These are phyloP conservation scores for Ophioninae sp. DNA, from an alignment of 2,888 invertebrate species.

Conservation along the genomic window DNA sequence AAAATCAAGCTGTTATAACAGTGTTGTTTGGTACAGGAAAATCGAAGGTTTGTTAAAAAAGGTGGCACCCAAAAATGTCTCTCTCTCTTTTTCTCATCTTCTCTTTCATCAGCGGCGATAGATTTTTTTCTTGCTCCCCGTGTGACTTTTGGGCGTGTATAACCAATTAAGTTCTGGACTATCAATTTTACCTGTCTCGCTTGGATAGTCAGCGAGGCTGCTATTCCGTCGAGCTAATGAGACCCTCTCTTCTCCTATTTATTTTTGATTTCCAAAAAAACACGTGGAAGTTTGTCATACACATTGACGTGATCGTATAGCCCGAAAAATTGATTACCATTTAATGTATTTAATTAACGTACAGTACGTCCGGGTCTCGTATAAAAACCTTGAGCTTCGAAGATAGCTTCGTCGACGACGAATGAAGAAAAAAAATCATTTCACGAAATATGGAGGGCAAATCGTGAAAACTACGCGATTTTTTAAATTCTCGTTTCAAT, in stretches of 20 bases:
- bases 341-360: constrained; percentile 4
- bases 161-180: constrained; percentile 52
- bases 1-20: constrained; percentile 40
- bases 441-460: background rate
- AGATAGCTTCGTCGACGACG: background rate
- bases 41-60: constrained; percentile 49
- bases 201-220: constrained; percentile 24
- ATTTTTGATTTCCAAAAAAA: constrained; percentile 7
- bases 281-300: background rate
- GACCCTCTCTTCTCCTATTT: constrained; percentile 5
- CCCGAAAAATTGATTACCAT: background rate
- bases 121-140: constrained; percentile 25
- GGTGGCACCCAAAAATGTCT: constrained; percentile 9
- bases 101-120: constrained; percentile 4
- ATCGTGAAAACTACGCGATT: background rate
- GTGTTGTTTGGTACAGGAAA: constrained; percentile 29
- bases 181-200: constrained; percentile 50
- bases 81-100: constrained; percentile 1
- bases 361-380: background rate
- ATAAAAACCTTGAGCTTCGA: background rate
- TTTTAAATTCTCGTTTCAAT: background rate
- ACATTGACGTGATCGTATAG: background rate
- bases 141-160: constrained; percentile 55
- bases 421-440: background rate
- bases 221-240: constrained; percentile 36